Evolutionary conservation across 2,113 vertebrate genomes (phyloP).

Genomic region (Taxidea taxus): DNA sequence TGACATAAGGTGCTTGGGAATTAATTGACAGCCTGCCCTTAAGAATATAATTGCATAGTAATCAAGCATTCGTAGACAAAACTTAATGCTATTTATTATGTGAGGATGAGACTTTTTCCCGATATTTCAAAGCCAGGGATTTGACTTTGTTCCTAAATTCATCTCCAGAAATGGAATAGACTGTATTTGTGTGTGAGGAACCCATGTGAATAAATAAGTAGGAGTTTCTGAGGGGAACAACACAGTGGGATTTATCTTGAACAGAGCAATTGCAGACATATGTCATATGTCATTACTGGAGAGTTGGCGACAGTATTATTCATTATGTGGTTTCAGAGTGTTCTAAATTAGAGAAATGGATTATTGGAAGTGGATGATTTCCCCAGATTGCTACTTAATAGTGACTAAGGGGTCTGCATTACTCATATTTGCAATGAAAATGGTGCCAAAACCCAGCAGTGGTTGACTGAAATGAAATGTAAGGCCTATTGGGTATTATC

Average conservation of each 20-base stretch:
- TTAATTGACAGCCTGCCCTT: conserved; percentile 57
- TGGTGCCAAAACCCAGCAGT: conserved; percentile 81
- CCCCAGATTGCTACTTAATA: conserved; percentile 85
- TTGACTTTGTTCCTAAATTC: conserved; percentile 47
- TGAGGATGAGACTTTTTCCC: conserved; percentile 18
- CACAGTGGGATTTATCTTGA: conserved; percentile 77
- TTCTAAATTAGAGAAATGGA: conserved; percentile 84
- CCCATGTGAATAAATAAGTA: conserved; percentile 70
- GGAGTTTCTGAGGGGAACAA: conserved; percentile 56
- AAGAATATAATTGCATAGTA: conserved; percentile 54
- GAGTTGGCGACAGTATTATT: conserved; percentile 82
- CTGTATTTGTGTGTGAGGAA: conserved; percentile 27
- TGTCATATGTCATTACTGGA: conserved; percentile 82
- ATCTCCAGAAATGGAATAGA: conserved; percentile 43
- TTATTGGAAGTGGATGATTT: conserved; percentile 87
- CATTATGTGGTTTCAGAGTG: conserved; percentile 84
- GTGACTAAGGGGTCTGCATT: conserved; percentile 82
- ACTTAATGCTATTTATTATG: conserved; percentile 50
- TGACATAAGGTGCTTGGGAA: conserved; percentile 64
- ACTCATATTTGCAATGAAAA: conserved; percentile 85
- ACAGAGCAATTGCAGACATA: conserved; percentile 80
- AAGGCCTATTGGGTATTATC: conserved; percentile 78
- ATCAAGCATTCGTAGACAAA: conserved; percentile 60
- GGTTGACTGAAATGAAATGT: conserved; percentile 81
- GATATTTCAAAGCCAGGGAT: conserved; percentile 60